Base-by-base conservation (phyloP, 2,113 vertebrate species). In the Apteryx mantelli region DNA sequence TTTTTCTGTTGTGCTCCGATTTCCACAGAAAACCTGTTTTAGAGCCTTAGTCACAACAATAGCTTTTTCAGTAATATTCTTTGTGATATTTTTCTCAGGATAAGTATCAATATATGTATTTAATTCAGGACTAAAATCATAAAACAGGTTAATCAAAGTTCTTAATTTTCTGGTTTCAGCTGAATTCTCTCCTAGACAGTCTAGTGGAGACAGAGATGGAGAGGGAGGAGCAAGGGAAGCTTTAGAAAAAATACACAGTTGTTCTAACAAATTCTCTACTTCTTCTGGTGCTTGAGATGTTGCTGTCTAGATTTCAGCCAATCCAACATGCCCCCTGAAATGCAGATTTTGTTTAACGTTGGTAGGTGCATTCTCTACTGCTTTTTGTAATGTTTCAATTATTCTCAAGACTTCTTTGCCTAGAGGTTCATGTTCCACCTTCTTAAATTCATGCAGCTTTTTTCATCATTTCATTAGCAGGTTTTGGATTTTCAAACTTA, bases 11-110 rank as follows among this genome's bases (percentile, higher is more conserved):
- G 79, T 92, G 58, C 40, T 24, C 32, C 58, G 17, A 60, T 46
- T 82, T 81, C 42, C 44, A 96, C 95, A 97, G 75, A 97, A 86
- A 90, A 90, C 78, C 46, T 71, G 89, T 88, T 92, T 94, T 58
- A 97, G 63, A 28, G 46, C 91, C 50, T 11, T 24, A 40, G 81
- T 32, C 61, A 97, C 85, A 25, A 16, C 16, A 70, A 36, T 64
- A 48, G 85, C 91, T 38, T 84, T 92, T 73, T 75, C 28, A 81
- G 34, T 89, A 91, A 97, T 78, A 28, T 95, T 91, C 63, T 85
- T 52, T 58, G 87, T 91, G 25, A 89, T 66, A 40, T 86, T 80
- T 66, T 77, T 86, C 36, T 81, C 56, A 48, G 19, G 5, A 3
- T 24, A 38, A 18, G 58, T 60, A 70, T 92, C 21, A 15, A 92